These are phyloP conservation scores for Papilio demoleus DNA, from an alignment of 2,888 invertebrate species.

Conservation along the genomic window DNA sequence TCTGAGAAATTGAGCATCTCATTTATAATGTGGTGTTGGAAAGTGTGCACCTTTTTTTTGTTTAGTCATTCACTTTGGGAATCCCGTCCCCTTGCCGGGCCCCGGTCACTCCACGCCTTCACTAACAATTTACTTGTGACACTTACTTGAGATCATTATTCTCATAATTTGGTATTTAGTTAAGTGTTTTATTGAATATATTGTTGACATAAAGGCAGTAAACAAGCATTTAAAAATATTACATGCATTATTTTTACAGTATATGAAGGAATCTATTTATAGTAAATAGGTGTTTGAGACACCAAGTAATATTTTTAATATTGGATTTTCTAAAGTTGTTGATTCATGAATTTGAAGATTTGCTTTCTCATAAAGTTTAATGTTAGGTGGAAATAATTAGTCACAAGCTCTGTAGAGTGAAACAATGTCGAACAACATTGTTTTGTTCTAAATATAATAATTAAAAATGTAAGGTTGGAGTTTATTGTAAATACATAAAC, in stretches of 20 bases:
- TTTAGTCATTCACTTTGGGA: constrained; percentile 70
- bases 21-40: constrained; percentile 60
- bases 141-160: constrained; percentile 60
- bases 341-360: constrained; percentile 61
- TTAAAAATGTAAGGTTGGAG: constrained; percentile 74
- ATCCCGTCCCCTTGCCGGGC: constrained; percentile 56
- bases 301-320: constrained; percentile 67
- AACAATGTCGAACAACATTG: constrained; percentile 68
- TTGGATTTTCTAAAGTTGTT: constrained; percentile 73
- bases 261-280: constrained; percentile 53
- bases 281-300: constrained; percentile 59
- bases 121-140: constrained; percentile 58
- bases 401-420: constrained; percentile 69
- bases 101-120: constrained; percentile 55
- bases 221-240: constrained; percentile 51
- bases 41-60: constrained; percentile 50
- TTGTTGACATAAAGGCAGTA: constrained; percentile 61
- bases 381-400: constrained; percentile 70
- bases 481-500: constrained; percentile 73
- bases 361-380: constrained; percentile 66
- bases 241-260: constrained; percentile 61
- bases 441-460: constrained; percentile 77
- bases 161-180: constrained; percentile 56
- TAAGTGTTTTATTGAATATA: constrained; percentile 60
- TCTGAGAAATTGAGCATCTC: constrained; percentile 60